Evolutionary conservation across 2,113 vertebrate species (phyloP).

Genomic region (Vireo altiloquus): DNA sequence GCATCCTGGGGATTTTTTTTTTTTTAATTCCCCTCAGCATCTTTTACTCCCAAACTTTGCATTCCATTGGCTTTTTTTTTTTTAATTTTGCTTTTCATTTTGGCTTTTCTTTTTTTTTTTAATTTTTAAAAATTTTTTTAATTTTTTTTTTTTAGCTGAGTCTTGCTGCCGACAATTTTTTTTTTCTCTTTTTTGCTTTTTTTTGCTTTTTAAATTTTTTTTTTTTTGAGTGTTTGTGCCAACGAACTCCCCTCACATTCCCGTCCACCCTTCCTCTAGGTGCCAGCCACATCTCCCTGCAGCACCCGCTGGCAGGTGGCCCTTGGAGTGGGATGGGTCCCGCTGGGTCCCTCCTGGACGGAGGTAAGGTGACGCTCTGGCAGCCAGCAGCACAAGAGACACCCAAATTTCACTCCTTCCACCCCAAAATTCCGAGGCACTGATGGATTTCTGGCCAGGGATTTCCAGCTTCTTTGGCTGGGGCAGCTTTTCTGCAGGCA

Average conservation of each 20-base stretch:
- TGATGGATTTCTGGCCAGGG: not conserved
- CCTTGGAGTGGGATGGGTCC: conserved; percentile 69
- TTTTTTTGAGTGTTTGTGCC: not conserved
- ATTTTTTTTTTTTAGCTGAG: not conserved
- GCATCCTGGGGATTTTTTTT: not conserved
- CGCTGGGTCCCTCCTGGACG: conserved; percentile 72
- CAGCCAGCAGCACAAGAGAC: conserved; percentile 30
- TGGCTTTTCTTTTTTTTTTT: not conserved
- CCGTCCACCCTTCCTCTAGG: conserved; percentile 70
- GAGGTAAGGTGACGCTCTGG: conserved; percentile 70
- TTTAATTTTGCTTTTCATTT: not conserved
- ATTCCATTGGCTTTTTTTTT: not conserved
- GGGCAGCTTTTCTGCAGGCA: not conserved
- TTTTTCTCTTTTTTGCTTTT: not conserved
- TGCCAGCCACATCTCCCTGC: conserved; percentile 66
- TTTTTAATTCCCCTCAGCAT: not conserved
- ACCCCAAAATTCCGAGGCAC: not conserved
- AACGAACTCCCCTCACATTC: conserved; percentile 40
- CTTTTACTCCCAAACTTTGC: not conserved
- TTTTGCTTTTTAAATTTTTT: too few relatives aligned
- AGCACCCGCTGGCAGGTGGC: conserved; percentile 62
- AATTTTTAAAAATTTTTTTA: not conserved
- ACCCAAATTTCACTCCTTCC: not conserved
- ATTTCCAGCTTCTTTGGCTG: not conserved
- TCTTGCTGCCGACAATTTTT: not conserved